Evolutionary conservation across 2,113 vertebrate species (phyloP).

Genomic region (Daboia siamensis): DNA sequence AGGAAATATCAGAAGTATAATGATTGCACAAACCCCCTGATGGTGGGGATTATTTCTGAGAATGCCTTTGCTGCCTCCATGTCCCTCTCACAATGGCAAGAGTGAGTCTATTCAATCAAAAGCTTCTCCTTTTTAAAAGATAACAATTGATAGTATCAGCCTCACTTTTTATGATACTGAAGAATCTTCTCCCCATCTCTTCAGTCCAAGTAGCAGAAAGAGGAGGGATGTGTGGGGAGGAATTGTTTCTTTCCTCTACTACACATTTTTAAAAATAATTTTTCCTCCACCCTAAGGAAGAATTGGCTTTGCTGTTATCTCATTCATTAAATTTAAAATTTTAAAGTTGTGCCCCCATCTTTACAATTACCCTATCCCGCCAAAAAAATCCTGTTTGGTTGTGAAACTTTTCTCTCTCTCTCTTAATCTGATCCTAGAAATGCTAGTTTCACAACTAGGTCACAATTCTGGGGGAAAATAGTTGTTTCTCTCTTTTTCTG

Average conservation of each 20-base stretch:
- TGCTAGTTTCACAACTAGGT: neutral
- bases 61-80: neutral
- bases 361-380: neutral
- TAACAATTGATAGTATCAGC: neutral
- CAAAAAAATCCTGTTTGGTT: neutral
- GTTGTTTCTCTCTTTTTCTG: neutral
- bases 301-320: neutral
- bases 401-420: neutral
- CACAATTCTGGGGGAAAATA: neutral
- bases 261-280: neutral
- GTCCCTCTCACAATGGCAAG: neutral
- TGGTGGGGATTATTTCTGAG: neutral
- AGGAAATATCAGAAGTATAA: neutral
- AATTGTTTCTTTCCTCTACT: neutral
- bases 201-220: neutral
- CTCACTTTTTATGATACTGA: neutral
- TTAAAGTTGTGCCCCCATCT: neutral
- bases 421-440: neutral
- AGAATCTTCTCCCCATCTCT: neutral
- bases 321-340: neutral
- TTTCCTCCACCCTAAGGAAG: neutral
- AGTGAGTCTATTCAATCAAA: neutral
- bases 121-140: neutral
- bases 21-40: neutral
- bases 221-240: neutral